Percentiles rank a stretch among this genome's conserved stretches.
These are phyloP conservation scores for Dicyrtoma fusca DNA, from an alignment of 2,888 invertebrate species.

Conservation along the genomic window DNA sequence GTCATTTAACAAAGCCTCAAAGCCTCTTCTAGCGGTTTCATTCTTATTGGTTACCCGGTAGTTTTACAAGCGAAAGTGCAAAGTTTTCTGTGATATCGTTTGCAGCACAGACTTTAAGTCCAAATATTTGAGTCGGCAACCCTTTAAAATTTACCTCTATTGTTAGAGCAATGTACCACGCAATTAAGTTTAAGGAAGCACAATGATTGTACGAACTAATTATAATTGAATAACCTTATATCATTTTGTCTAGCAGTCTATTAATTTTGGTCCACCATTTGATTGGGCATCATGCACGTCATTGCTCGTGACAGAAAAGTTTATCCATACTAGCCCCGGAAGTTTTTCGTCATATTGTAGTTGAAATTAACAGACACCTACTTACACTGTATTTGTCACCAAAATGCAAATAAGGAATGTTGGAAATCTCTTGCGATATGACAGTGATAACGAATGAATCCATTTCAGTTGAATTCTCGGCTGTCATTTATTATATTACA, in stretches of 20 bases:
- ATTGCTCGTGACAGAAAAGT: slow-evolving; percentile 67
- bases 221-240: background rate
- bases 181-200: too few relatives aligned
- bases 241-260: slow-evolving; percentile 32
- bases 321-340: slow-evolving; percentile 66
- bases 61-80: background rate
- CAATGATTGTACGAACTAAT: too few relatives aligned
- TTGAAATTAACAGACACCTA: slow-evolving; percentile 67
- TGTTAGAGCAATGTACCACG: too few relatives aligned
- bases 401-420: too few relatives aligned
- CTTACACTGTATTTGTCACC: slow-evolving; percentile 69
- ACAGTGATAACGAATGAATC: too few relatives aligned
- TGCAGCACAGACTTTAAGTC: background rate
- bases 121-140: too few relatives aligned
- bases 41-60: slow-evolving; percentile 10
- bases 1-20: slow-evolving; percentile 18
- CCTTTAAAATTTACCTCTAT: too few relatives aligned
- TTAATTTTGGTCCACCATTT: slow-evolving; percentile 67
- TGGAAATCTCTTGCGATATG: slow-evolving; percentile 65
- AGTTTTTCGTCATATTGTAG: slow-evolving; percentile 63
- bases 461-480: too few relatives aligned
- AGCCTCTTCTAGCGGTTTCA: background rate
- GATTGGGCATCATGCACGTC: slow-evolving; percentile 65
- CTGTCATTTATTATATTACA: too few relatives aligned
- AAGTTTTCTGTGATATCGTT: slow-evolving; percentile 13